Base-by-base conservation (phyloP, 2,113 vertebrate genomes). In the Turnix velox region DNA sequence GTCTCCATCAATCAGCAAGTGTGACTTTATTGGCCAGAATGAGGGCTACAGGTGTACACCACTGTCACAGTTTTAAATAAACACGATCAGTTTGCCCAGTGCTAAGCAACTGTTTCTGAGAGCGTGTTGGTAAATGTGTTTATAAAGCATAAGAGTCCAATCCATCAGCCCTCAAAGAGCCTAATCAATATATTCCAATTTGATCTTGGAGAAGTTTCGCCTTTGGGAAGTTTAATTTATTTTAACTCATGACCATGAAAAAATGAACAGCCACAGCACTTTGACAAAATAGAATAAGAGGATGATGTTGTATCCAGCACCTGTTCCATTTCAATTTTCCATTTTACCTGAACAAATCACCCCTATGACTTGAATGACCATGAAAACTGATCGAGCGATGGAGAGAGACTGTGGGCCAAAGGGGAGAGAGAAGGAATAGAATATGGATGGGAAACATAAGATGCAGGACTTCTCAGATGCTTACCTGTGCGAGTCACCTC, bases 101-200 rank as follows among this genome's bases (percentile, higher is more conserved):
- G 52, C 92, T 97, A 97, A 97, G 96, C 95, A 97, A 97, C 96
- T 97, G 77, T 96, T 98, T 97, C 94, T 95, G 95, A 97, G 95
- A 92, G 75, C 73, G 3, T 93, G 94, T 97, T 96, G 97, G 96
- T 97, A 97, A 98, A 98, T 98, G 97, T 97, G 95, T 97, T 97
- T 97, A 97, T 97, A 98, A 97, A 97, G 95, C 94, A 94, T 96
- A 93, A 96, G 90, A 96, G 86, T 96, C 90, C 79, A 97, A 97
- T 98, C 97, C 94, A 97, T 98, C 97, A 98, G 95, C 84, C 75
- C 96, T 97, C 97, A 97, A 97, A 97, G 96, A 98, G 97, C 86
- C 96, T 97, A 97, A 98, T 98, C 98, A 96, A 98, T 98, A 97
- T 96, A 97, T 97, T 97, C 97, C 97, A 98, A 97, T 97, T 94